phyloP scores from a whole-genome alignment of 2,797 vertebrate genomes.

The Nasua narica region DNA sequence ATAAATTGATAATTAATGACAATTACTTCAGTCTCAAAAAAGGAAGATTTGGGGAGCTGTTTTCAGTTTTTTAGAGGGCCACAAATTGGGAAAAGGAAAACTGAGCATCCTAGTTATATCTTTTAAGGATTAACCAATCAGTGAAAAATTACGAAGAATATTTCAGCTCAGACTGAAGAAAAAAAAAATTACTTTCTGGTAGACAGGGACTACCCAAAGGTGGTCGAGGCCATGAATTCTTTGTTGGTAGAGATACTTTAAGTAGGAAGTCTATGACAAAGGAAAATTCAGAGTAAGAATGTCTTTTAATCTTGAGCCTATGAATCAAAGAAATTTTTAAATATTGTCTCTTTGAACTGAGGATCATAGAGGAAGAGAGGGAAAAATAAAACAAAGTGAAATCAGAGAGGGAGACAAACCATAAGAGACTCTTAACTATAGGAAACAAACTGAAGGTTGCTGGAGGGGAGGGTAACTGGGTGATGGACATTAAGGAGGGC shows the following conservation, averaged over 20 bases:
- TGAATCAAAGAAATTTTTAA: background rate
- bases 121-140: background rate
- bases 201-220: background rate
- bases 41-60: background rate
- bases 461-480: background rate
- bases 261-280: background rate
- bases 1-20: background rate
- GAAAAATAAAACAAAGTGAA: background rate
- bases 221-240: background rate
- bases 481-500: background rate
- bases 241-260: background rate
- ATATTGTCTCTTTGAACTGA: background rate
- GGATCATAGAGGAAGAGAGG: background rate
- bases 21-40: background rate
- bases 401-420: background rate
- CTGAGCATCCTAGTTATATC: background rate
- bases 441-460: background rate
- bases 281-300: background rate
- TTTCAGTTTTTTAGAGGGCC: background rate
- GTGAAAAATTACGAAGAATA: background rate
- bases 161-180: background rate
- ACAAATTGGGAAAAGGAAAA: background rate
- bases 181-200: background rate
- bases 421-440: background rate
- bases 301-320: background rate